Evolutionary conservation across 2,888 invertebrate species (phyloP).

Genomic region (Lycophotia porphyrea): DNA sequence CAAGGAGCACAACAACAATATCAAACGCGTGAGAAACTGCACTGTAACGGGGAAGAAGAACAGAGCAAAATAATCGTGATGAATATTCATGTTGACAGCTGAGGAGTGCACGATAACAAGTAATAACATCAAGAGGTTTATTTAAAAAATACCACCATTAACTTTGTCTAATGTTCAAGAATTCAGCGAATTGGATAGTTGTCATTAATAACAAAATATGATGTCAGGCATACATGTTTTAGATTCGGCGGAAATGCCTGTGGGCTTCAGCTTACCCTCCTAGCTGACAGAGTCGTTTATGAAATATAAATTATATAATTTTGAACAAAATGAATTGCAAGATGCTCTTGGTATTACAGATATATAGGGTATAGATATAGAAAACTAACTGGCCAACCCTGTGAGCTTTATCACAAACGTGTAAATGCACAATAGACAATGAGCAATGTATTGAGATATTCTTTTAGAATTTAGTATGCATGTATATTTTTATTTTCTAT

Average conservation of each 20-base stretch:
- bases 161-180: background rate
- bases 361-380: too few species aligned
- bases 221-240: background rate
- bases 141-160: background rate
- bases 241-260: constrained; percentile 8
- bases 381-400: background rate
- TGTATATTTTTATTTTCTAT: background rate
- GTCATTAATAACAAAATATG: constrained; percentile 8
- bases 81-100: constrained; percentile 10
- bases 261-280: constrained; percentile 1
- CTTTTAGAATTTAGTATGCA: background rate
- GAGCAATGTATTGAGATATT: background rate
- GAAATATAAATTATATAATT: background rate
- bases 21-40: background rate
- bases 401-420: background rate
- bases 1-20: background rate
- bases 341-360: background rate
- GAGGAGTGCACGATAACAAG: background rate
- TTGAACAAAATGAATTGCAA: background rate
- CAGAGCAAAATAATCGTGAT: constrained; percentile 7
- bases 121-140: background rate
- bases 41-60: background rate
- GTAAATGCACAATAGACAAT: constrained; percentile 24
- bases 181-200: background rate
- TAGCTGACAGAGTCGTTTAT: constrained; percentile 5